These are phyloP conservation scores for Scaptomyza cyrtandrae DNA, from an alignment of 2,888 invertebrate genomes.

Conservation along the genomic window DNA sequence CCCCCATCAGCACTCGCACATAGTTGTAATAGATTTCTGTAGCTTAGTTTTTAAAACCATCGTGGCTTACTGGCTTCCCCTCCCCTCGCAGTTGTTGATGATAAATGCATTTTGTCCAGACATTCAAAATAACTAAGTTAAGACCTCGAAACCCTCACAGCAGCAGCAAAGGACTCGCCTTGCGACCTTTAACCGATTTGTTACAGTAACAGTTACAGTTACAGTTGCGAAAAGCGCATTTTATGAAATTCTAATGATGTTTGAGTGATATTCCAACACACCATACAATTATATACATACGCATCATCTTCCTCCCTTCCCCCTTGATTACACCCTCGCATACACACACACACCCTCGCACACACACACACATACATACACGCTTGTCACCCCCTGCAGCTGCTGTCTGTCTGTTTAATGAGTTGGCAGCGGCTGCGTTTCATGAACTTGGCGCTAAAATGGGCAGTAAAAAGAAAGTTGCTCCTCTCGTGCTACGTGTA, in stretches of 20 bases:
- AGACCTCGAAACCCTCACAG: conserved; percentile 32
- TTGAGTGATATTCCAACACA: conserved; percentile 63
- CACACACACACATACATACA: neutral
- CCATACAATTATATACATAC: neutral
- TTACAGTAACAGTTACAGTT: conserved; percentile 42
- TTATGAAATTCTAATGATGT: conserved; percentile 75
- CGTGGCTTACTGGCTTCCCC: conserved; percentile 38
- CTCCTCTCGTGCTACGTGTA: conserved; percentile 35
- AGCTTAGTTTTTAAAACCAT: conserved; percentile 59
- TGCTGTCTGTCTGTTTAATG: conserved; percentile 31
- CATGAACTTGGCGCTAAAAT: conserved; percentile 62
- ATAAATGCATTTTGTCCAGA: conserved; percentile 74
- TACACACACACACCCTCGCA: neutral
- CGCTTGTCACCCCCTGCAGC: conserved; percentile 3
- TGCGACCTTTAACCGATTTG: conserved; percentile 58
- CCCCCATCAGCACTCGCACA: neutral
- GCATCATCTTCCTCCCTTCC: neutral
- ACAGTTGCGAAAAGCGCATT: conserved; percentile 56
- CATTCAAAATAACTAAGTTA: conserved; percentile 74
- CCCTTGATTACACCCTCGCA: neutral
- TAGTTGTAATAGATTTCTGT: conserved; percentile 66
- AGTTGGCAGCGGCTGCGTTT: conserved; percentile 61
- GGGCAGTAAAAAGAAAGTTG: conserved; percentile 69
- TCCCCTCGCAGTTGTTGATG: conserved; percentile 33
- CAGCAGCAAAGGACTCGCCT: neutral